Evolutionary conservation across 2,113 vertebrate species (phyloP).

Genomic region (Deroptyus accipitrinus): DNA sequence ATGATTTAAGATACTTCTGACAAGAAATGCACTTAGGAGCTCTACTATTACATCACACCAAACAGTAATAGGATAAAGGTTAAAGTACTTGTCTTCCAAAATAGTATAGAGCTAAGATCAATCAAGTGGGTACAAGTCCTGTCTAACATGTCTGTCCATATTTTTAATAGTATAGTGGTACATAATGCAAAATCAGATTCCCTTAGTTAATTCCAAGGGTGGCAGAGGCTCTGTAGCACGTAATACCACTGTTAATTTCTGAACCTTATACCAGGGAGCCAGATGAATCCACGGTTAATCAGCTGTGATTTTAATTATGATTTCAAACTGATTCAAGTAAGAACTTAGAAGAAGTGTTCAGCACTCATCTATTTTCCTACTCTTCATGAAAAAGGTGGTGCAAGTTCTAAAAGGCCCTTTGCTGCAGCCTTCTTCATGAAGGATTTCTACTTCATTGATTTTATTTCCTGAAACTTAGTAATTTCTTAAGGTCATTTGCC

Average conservation of each 20-base stretch:
- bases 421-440: neutral
- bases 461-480: neutral
- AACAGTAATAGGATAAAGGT: slow-evolving; percentile 36
- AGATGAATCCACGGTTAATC: neutral
- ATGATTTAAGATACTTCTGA: slow-evolving; percentile 42
- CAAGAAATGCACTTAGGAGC: slow-evolving; percentile 52
- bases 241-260: neutral
- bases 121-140: slow-evolving; percentile 4
- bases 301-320: neutral
- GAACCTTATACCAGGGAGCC: neutral
- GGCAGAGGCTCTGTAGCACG: neutral
- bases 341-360: neutral
- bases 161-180: neutral
- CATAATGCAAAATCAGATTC: neutral
- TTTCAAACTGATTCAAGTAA: neutral
- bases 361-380: neutral
- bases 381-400: neutral
- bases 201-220: neutral
- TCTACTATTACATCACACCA: slow-evolving; percentile 21
- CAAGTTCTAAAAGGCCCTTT: neutral
- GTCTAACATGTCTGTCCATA: neutral
- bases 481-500: neutral
- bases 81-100: slow-evolving; percentile 42
- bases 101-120: slow-evolving; percentile 31
- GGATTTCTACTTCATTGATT: neutral